Conservation (phyloP, 2,113 vertebrate genomes). For the Carlito syrichta region DNA sequence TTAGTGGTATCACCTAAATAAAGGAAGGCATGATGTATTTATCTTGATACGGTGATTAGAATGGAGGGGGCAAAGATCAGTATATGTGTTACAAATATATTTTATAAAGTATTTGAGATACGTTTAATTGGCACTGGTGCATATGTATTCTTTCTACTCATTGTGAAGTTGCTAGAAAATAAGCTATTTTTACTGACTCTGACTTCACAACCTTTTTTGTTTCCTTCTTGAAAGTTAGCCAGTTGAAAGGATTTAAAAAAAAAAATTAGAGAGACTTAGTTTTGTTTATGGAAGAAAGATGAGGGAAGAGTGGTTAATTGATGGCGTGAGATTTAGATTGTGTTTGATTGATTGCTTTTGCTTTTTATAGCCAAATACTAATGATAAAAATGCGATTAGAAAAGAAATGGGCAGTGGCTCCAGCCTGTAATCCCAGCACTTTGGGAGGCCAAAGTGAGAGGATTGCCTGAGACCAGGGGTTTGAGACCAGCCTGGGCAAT, state of each 20-base stretch:
- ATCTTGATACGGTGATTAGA: background rate
- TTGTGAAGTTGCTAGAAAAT: background rate
- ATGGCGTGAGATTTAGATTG: background rate
- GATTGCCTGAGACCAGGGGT: too few relatives aligned
- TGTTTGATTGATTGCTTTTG: background rate
- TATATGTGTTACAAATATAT: background rate
- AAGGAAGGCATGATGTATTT: background rate
- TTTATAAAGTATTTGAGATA: background rate
- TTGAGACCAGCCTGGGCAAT: too few relatives aligned
- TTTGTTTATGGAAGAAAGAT: background rate
- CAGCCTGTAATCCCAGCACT: too few relatives aligned
- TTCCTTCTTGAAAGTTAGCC: background rate
- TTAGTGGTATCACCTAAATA: background rate
- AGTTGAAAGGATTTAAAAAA: too few relatives aligned
- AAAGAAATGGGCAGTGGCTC: constrained; percentile 2
- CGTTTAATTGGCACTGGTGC: background rate
- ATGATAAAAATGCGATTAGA: background rate
- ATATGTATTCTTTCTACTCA: background rate
- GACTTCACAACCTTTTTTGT: background rate
- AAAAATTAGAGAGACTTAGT: background rate
- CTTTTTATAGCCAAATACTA: background rate
- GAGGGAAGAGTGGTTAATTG: background rate
- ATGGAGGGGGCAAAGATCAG: background rate
- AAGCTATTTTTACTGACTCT: background rate
- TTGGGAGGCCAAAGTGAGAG: too few relatives aligned